Evolutionary conservation across 2,797 vertebrate genomes (phyloP).

Genomic region (Chelon auratus): DNA sequence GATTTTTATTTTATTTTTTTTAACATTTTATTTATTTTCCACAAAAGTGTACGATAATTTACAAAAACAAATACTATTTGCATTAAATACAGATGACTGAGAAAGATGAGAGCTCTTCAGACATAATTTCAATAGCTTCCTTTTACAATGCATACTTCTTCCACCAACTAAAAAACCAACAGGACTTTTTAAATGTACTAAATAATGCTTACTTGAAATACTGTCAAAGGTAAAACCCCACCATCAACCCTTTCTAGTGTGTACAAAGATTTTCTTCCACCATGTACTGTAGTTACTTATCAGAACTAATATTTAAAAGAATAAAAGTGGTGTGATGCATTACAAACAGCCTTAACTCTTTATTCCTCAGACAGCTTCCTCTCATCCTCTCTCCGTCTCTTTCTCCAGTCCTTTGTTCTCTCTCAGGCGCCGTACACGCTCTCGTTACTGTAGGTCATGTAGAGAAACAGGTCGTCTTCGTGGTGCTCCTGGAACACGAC

Average conservation of each 20-base stretch:
- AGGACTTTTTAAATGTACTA: constrained; percentile 38
- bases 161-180: constrained; percentile 38
- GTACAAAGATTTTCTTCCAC: constrained; percentile 41
- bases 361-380: constrained; percentile 30
- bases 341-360: constrained; percentile 43
- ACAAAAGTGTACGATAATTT: constrained; percentile 81
- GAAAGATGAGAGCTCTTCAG: constrained; percentile 68
- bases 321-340: constrained; percentile 75
- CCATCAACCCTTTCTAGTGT: constrained; percentile 15
- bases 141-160: constrained; percentile 40
- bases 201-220: constrained; percentile 63
- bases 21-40: constrained; percentile 76
- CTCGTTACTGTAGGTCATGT: constrained; percentile 98
- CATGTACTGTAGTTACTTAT: constrained; percentile 51
- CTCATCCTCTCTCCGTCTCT: constrained; percentile 40
- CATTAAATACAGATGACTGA: constrained; percentile 85
- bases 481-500: constrained; percentile 91
- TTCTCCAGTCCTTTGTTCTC: constrained; percentile 29
- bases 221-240: constrained; percentile 57
- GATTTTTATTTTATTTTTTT: background rate
- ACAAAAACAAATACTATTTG: constrained; percentile 83
- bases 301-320: constrained; percentile 54
- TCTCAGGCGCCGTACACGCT: constrained; percentile 96
- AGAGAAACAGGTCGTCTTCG: constrained; percentile 96
- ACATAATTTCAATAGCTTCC: constrained; percentile 39